Evolutionary conservation across 2,888 invertebrate species (phyloP).

Genomic region (Neria commutata): DNA sequence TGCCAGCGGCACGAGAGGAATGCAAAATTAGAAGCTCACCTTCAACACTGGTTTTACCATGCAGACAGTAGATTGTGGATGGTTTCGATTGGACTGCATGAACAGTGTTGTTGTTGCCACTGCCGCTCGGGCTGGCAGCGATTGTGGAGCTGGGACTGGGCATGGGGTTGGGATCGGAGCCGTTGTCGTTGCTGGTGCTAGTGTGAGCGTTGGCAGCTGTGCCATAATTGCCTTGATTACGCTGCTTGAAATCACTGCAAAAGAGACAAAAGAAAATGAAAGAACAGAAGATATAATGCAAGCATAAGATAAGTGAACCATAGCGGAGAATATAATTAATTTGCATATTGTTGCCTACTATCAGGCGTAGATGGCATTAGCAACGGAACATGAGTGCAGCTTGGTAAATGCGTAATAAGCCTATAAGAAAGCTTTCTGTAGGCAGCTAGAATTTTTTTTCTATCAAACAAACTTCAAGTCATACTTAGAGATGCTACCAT

Average conservation of each 20-base stretch:
- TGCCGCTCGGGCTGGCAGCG: conserved; percentile 22
- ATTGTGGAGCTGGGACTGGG: too few relatives aligned
- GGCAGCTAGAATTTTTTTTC: neutral
- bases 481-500: too few relatives aligned
- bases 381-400: too few relatives aligned
- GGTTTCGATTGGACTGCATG: conserved; percentile 31
- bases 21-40: too few relatives aligned
- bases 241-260: conserved; percentile 36
- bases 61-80: conserved; percentile 42
- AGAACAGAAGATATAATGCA: too few relatives aligned
- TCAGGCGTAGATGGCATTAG: too few relatives aligned
- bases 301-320: too few relatives aligned
- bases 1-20: too few relatives aligned
- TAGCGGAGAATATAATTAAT: too few relatives aligned
- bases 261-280: conserved; percentile 10
- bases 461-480: neutral
- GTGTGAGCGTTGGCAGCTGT: conserved; percentile 27
- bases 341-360: too few relatives aligned
- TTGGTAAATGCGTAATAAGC: too few relatives aligned
- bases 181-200: neutral
- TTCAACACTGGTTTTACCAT: conserved; percentile 49
- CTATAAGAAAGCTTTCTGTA: too few relatives aligned
- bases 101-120: conserved; percentile 42
- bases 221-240: conserved; percentile 38
- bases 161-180: conserved; percentile 9